A percentile compares a stretch with the other conserved stretches of the same genome.
phyloP scores from a whole-genome alignment of 1,140 invertebrate species.

The Acromyrmex heyeri region DNA sequence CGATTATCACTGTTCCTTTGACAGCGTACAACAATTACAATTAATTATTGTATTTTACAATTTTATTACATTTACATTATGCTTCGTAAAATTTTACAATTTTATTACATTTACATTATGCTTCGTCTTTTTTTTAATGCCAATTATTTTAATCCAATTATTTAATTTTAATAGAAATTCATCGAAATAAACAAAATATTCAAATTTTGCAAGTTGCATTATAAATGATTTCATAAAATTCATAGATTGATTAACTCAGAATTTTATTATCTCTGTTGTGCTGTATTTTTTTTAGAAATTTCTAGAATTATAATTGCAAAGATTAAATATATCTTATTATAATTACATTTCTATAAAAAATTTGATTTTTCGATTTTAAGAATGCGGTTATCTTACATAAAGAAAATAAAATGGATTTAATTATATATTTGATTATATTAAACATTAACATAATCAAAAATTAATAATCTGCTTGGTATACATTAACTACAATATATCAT shows the following conservation, averaged over 20 bases:
- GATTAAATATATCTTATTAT: neutral
- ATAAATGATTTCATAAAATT: neutral
- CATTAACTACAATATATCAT: neutral
- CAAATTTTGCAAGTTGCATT: neutral
- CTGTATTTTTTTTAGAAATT: slow-evolving; percentile 5
- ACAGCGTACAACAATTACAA: neutral
- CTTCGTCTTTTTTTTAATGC: neutral
- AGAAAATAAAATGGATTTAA: neutral
- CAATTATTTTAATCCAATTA: neutral
- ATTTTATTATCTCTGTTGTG: neutral
- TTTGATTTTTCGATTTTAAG: neutral
- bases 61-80: slow-evolving; percentile 15
- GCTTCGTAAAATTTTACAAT: neutral
- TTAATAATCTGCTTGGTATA: neutral
- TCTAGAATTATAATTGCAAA: neutral
- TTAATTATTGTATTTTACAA: neutral
- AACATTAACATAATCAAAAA: neutral
- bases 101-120: slow-evolving; percentile 15
- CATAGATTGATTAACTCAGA: neutral
- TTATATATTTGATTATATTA: too few relatives aligned
- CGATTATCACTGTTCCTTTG: too few relatives aligned
- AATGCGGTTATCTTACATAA: neutral
- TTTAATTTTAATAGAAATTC: slow-evolving; percentile 8
- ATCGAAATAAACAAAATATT: neutral
- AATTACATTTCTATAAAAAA: slow-evolving; percentile 3